phyloP scores from a whole-genome alignment of 2,888 invertebrate genomes.

The Leptopilina drosophilae region DNA sequence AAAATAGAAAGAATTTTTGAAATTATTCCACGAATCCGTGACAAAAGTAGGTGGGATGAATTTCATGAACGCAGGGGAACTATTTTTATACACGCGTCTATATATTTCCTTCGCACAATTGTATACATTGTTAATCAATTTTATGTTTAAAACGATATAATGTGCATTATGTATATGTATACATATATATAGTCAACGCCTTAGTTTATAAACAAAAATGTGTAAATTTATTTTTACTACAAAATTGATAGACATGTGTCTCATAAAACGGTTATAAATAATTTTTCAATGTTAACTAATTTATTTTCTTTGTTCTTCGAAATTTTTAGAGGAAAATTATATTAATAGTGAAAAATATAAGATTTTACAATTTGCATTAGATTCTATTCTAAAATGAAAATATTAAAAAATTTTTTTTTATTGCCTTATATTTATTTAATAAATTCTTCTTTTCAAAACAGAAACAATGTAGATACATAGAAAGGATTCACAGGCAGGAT shows the following conservation, averaged over 20 bases:
- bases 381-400: no score
- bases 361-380: no score
- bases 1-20: constrained; percentile 10
- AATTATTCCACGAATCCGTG: not conserved
- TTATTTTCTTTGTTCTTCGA: no score
- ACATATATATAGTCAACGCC: not conserved
- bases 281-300: constrained; percentile 1
- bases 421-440: no score
- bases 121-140: not conserved
- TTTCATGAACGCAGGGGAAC: constrained; percentile 21
- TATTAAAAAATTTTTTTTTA: no score
- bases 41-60: not conserved
- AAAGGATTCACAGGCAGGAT: no score
- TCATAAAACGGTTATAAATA: not conserved
- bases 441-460: no score
- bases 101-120: not conserved
- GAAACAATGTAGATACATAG: no score
- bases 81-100: not conserved
- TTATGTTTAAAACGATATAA: not conserved
- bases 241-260: not conserved
- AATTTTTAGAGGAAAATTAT: no score
- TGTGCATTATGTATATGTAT: no score
- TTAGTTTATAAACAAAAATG: not conserved
- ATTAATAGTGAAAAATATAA: no score
- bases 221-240: constrained; percentile 1